Conservation (phyloP, 1,140 invertebrate genomes). For the Lepidostoma basale region DNA sequence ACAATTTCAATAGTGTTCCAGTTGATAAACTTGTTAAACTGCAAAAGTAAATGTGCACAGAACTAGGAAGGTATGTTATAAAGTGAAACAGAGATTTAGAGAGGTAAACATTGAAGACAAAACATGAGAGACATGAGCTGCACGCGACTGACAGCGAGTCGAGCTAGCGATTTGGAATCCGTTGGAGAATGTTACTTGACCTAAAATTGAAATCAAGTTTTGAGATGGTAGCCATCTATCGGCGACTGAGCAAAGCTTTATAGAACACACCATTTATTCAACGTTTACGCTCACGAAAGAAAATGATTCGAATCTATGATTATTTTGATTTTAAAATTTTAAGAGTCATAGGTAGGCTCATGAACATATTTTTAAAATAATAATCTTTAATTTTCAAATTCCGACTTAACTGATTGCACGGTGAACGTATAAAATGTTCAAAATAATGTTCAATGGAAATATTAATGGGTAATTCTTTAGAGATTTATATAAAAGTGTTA, state of each 20-base stretch:
- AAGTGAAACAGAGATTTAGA: neutral
- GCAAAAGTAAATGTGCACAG: neutral
- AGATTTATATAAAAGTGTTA: too few relatives aligned
- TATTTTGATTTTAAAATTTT: too few relatives aligned
- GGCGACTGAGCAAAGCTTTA: neutral
- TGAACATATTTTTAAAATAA: too few relatives aligned
- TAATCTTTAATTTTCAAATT: too few relatives aligned
- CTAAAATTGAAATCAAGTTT: neutral
- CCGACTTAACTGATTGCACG: too few relatives aligned
- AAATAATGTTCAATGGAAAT: too few relatives aligned
- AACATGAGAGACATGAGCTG: slow-evolving; percentile 1
- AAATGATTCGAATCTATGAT: neutral
- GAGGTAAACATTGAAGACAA: slow-evolving; percentile 11
- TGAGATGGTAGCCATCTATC: neutral
- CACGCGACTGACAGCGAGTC: slow-evolving; percentile 20
- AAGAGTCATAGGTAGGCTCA: too few relatives aligned
- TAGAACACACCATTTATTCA: neutral
- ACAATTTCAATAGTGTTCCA: too few relatives aligned
- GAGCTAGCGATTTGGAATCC: neutral
- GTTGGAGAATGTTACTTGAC: slow-evolving; percentile 21
- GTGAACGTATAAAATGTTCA: too few relatives aligned
- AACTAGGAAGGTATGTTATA: neutral
- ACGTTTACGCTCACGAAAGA: neutral
- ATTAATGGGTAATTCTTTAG: too few relatives aligned
- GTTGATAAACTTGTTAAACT: too few relatives aligned